Evolutionary conservation across 1,140 invertebrate genomes (phyloP), one percentile per base, ranked within the genome.

Genomic region (Dendrolimus kikuchii): DNA sequence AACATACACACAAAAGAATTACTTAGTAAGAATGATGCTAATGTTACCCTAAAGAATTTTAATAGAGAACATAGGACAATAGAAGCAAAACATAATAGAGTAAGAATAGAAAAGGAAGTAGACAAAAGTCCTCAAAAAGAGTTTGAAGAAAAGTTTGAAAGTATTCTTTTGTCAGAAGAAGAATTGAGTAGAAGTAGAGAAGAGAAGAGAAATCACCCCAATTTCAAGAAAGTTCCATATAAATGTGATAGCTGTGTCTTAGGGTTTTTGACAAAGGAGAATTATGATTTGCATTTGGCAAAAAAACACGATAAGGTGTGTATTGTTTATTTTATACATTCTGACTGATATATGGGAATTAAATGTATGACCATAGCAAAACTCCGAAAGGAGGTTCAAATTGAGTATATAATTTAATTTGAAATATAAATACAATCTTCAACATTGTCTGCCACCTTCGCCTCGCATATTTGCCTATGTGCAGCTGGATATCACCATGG

Each of bases 221-320:
- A 79, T 53, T 79, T 60, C 43, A 79, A 73, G 49, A 79, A 72
- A 50, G 55, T 71, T 37, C 66, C 68, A 0, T 77, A 49, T 38
- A 77, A 79, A 49, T 79, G 76, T 60, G 71, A 73, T 5, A 51
- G 44, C 4, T 79, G 76, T 63, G 74, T 79, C 0, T 52, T 74
- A 0, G 73, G 76, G 0, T 79, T 79, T 46, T 66, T 49, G 0
- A 66, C 40, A n/a, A 53, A 69, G 7, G 62, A 73, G 0, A 73
- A 38, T 10, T 68, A 53, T 60, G 49, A 63, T 4, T 23, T 57
- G 6, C 76, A 79, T 64, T 38, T 65, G 6, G 7, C 52, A 42
- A 74, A 71, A 7, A 71, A 73, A 56, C 76, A 76, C 59, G 45
- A 60, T 51, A 49, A 66, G 62, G 75, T 78, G 63, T 43, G 38